phyloP scores from a whole-genome alignment of 2,797 vertebrate genomes.

The Oreortyx pictus region DNA sequence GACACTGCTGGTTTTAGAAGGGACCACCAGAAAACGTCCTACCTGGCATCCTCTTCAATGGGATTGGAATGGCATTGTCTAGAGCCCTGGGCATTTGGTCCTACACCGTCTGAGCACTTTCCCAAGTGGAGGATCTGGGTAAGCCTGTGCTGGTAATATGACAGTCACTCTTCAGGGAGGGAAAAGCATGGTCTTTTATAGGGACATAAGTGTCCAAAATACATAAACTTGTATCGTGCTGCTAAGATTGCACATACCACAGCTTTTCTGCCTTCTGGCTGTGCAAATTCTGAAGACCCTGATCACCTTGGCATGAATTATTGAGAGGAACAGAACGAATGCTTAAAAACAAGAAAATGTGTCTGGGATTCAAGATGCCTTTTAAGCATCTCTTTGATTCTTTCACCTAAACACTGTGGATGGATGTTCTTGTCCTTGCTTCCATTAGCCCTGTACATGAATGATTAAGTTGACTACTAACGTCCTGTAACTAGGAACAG shows the following conservation, averaged over 20 bases:
- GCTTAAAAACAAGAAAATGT: background rate
- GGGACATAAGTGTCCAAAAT: background rate
- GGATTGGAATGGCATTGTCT: background rate
- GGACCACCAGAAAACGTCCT: background rate
- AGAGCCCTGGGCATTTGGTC: background rate
- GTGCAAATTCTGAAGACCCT: background rate
- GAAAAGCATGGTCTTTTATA: background rate
- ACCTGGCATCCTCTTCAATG: background rate
- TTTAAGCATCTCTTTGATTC: conserved; percentile 20
- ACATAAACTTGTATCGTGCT: background rate
- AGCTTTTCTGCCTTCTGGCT: background rate
- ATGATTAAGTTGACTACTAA: conserved; percentile 19
- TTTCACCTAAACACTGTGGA: background rate
- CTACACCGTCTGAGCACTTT: background rate
- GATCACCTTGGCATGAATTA: conserved; percentile 17
- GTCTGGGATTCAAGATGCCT: background rate
- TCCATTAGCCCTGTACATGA: background rate
- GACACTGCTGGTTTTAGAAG: background rate
- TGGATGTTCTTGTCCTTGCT: background rate
- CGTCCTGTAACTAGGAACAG: conserved; percentile 19
- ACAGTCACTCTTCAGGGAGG: background rate
- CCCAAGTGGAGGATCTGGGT: background rate
- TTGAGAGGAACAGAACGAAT: conserved; percentile 16
- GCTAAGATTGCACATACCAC: background rate
- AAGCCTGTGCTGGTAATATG: background rate